Percentiles rank a stretch among this genome's conserved stretches.
Conservation (phyloP, 2,797 vertebrate genomes). For the Antrozous pallidus region DNA sequence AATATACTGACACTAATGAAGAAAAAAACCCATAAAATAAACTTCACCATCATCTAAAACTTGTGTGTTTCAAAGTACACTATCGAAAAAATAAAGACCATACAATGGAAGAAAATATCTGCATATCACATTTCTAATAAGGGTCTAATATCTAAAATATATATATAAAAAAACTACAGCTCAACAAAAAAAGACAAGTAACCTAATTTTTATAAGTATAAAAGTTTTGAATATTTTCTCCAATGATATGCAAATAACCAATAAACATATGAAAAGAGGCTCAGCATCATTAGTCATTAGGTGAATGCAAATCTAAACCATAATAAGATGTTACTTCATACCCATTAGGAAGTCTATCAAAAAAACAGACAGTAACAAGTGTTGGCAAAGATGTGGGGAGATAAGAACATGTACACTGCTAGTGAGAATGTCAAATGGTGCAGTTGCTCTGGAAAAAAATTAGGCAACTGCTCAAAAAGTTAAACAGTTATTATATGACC, state of each 20-base stretch:
- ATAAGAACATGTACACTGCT: background rate
- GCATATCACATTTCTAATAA: background rate
- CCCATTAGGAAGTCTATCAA: background rate
- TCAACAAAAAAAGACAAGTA: background rate
- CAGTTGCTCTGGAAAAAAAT: background rate
- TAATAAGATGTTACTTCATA: background rate
- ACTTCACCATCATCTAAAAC: slow-evolving; percentile 10
- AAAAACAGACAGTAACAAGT: background rate
- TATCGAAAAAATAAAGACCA: background rate
- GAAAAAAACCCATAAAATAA: background rate
- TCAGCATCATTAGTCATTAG: background rate
- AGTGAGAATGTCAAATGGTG: background rate
- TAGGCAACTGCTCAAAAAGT: background rate
- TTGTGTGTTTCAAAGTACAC: background rate
- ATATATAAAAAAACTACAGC: slow-evolving; percentile 6
- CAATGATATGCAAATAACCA: background rate
- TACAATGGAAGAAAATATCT: background rate
- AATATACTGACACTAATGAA: background rate
- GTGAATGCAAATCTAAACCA: slow-evolving; percentile 1
- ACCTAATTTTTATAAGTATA: background rate
- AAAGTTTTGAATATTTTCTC: background rate
- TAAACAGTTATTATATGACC: background rate
- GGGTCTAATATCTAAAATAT: background rate
- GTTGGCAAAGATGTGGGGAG: background rate
- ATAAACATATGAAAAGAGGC: background rate